Evolutionary conservation across 2,888 invertebrate species (phyloP), one percentile per base, ranked within the genome.

Genomic region (Acleris sparsana): DNA sequence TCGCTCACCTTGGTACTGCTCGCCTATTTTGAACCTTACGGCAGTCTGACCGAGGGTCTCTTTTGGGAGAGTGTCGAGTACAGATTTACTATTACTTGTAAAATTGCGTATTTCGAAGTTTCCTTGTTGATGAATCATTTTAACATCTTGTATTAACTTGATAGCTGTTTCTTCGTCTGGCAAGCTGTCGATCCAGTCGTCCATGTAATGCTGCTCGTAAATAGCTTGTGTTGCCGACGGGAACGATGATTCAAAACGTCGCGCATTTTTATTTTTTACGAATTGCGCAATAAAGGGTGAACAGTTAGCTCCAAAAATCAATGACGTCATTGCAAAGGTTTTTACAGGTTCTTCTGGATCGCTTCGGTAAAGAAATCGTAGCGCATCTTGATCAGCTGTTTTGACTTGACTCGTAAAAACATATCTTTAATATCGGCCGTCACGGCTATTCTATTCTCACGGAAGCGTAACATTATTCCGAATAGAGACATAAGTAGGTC

Each of bases 381-480:
- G 33, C 9, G 33, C 33, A 33, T 33, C 33, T 9, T 33, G 33
- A 33, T 33, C 33, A 9, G 33, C 33, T 1, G 33, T 2, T 9
- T 33, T 33, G 9, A 33, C 9, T 33, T 33, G 2, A 33, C 33
- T 2, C 33, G 33, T 9, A 33, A 33, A 33, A 33, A 33, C 33
- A 33, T 33, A 33, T 33, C 33, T 9, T 33, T 33, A 33, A 33
- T 33, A 33, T 33, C 33, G 33, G 33, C 33, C 1, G 63, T 63
- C 1, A 71, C 46, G 2, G 69, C 73, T 2, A 71, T 22, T 51
- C 11, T 52, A n/a, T 71, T 51, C 53, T 70, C 68, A 5, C 72
- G 16, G 43, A 73, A 73, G 13, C 73, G 60, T 11, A 70, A 17
- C 68, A 73, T 70, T 1, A 72, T 70, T 1, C 71, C 72, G 11